A percentile compares a stretch with the other conserved stretches of the same genome.
These are phyloP conservation scores for Malurus leucopterus DNA, from an alignment of 2,797 vertebrate genomes.

Conservation along the genomic window DNA sequence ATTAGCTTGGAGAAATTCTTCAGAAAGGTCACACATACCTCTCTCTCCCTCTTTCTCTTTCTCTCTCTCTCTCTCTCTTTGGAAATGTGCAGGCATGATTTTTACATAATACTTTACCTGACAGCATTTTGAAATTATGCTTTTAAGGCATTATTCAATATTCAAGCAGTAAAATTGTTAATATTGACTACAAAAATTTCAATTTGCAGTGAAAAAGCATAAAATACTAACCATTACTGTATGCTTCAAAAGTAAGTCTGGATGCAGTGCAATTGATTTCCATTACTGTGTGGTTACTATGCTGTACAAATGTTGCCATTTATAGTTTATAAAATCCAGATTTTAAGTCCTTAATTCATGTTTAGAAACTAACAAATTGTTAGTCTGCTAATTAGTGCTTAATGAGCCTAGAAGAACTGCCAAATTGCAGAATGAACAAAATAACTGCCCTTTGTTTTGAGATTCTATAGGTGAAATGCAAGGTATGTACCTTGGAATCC, in stretches of 20 bases:
- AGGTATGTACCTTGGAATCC: not conserved
- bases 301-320: not conserved
- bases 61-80: constrained; percentile 1
- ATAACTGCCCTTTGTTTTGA: not conserved
- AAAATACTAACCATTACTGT: not conserved
- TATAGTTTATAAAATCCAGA: not conserved
- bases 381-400: not conserved
- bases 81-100: not conserved
- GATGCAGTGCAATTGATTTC: not conserved
- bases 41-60: no score
- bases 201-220: not conserved
- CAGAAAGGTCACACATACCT: not conserved
- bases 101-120: not conserved
- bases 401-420: not conserved
- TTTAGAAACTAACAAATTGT: not conserved
- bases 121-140: constrained; percentile 6
- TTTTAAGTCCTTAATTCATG: not conserved
- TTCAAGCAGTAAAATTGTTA: not conserved
- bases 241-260: not conserved
- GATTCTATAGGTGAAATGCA: not conserved
- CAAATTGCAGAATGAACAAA: not conserved
- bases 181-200: not conserved
- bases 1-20: constrained; percentile 5
- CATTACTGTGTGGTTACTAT: not conserved
- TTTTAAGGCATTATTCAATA: constrained; percentile 2